Evolutionary conservation across 2,113 vertebrate species (phyloP).

Genomic region (Chelonoidis abingdonii): DNA sequence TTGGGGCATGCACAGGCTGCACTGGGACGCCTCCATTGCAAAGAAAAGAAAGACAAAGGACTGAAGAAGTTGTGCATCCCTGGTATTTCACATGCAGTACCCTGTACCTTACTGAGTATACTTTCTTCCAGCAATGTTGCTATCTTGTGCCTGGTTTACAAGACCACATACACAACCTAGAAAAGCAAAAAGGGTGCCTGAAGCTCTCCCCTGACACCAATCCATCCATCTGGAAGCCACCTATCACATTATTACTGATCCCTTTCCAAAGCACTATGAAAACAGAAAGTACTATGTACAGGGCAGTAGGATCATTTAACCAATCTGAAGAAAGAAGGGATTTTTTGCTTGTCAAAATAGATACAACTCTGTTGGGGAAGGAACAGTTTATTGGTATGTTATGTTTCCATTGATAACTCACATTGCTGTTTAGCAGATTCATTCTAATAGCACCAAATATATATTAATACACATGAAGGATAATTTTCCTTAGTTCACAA

Average conservation of each 20-base stretch:
- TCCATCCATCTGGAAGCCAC: background rate
- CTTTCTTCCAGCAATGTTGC: background rate
- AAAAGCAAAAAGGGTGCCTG: background rate
- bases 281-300: background rate
- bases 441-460: constrained; percentile 19
- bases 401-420: constrained; percentile 17
- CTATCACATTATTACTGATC: background rate
- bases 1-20: background rate
- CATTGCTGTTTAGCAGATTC: background rate
- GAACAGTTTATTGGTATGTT: constrained; percentile 57
- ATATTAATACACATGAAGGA: constrained; percentile 5
- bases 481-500: constrained; percentile 26
- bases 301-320: background rate
- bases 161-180: background rate
- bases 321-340: background rate
- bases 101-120: background rate
- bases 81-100: background rate
- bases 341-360: background rate
- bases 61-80: background rate
- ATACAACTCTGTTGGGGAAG: background rate
- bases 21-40: background rate
- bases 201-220: background rate
- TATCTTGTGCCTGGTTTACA: background rate
- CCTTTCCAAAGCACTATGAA: background rate
- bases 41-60: background rate